Percentiles rank a stretch among this genome's conserved stretches.
Evolutionary conservation across 1,140 invertebrate species (phyloP).

Genomic region (Drepana arcuata): DNA sequence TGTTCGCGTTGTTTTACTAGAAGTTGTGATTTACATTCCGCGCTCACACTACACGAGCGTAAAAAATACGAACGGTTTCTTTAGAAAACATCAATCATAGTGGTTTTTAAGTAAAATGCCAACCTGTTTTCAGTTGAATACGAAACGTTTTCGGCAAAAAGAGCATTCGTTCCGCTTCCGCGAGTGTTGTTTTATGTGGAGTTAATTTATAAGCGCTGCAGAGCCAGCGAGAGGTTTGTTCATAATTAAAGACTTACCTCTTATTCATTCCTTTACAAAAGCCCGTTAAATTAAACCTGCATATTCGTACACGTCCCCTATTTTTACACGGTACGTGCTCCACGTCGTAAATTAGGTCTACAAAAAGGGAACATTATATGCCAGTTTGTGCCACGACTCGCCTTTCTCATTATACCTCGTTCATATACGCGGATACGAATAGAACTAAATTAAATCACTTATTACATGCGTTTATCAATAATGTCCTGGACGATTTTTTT

Average conservation of each 20-base stretch:
- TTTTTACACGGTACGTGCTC: constrained; percentile 40
- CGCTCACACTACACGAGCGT: constrained; percentile 4
- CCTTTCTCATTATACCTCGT: constrained; percentile 34
- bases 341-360: constrained; percentile 43
- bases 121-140: constrained; percentile 4
- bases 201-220: constrained; percentile 22
- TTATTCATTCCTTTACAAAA: constrained; percentile 43
- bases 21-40: constrained; percentile 11
- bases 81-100: constrained; percentile 6
- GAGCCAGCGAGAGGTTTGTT: constrained; percentile 21
- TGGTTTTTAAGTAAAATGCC: constrained; percentile 2
- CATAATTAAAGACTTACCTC: constrained; percentile 41
- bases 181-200: constrained; percentile 18
- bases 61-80: constrained; percentile 7
- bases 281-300: constrained; percentile 40
- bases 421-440: constrained; percentile 20
- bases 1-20: constrained; percentile 8
- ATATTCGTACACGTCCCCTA: constrained; percentile 36
- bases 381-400: constrained; percentile 25
- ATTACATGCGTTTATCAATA: too few relatives aligned
- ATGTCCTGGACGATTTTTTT: too few relatives aligned
- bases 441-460: too few relatives aligned
- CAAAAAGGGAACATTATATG: constrained; percentile 41
- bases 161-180: constrained; percentile 11
- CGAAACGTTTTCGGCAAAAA: constrained; percentile 11